Evolutionary conservation across 2,113 vertebrate species (phyloP), one percentile per base, ranked within the genome.

Genomic region (Kryptolebias marmoratus): DNA sequence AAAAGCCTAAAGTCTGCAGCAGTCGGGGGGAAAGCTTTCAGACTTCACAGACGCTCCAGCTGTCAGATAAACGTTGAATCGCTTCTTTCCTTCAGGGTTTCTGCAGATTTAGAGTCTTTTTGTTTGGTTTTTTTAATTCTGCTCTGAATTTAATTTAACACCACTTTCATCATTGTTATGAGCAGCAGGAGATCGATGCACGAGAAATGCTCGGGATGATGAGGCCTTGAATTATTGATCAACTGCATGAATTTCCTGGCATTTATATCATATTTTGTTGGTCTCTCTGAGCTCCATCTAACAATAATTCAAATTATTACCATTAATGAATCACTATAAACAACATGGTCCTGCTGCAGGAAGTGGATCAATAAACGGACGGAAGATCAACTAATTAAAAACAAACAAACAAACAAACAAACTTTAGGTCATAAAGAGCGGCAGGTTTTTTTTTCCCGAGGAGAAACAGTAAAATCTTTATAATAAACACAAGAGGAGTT

Each of bases 101-200:
- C 36, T 60, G 68, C 68, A 60, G 14, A 59, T 5, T 22, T 11
- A 42, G 39, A 45, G 12, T 61, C 5, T 12, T 32, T 48, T 59
- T 32, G 18, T 18, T 14, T 32, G 11, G 9, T 18, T 13, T 42
- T 64, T 18, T 49, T 18, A 12, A 48, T 30, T 31, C 60, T 30
- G 22, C 28, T 11, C 61, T 31, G 61, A 31, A n/a, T 49, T 31
- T 49, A n/a, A 55, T 63, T 47, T 63, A 71, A 47, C 5, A 56
- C 1, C 50, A 63, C 39, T 63, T 72, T 72, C 50, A 53, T 71
- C 58, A 63, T 48, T 30, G 62, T 56, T 56, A 52, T 47, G 69
- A 63, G 32, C 68, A 61, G 50, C 48, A 62, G 42, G 49, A 59
- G 45, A 60, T 45, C 30, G 52, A 64, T 63, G n/a, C 31, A 62